These are phyloP conservation scores for Elaphurus davidianus DNA, from an alignment of 2,113 vertebrate genomes.

Conservation along the genomic window DNA sequence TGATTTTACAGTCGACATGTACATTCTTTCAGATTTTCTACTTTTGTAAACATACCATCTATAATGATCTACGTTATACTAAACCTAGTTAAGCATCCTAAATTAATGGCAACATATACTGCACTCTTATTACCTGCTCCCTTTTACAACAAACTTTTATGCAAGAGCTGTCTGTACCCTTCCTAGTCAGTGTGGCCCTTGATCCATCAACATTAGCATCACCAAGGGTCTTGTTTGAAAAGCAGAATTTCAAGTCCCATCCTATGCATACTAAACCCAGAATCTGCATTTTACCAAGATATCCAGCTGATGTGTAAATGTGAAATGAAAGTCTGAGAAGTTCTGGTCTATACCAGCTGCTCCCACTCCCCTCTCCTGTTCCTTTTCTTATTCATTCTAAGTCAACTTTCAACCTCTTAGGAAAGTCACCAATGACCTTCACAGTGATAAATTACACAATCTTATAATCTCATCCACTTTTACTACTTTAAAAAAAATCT, in stretches of 20 bases:
- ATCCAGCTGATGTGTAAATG: background rate
- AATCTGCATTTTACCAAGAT: background rate
- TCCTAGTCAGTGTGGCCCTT: background rate
- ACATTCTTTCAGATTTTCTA: background rate
- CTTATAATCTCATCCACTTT: background rate
- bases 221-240: background rate
- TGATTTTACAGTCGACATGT: background rate
- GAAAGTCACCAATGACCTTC: background rate
- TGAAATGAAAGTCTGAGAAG: background rate
- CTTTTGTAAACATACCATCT: background rate
- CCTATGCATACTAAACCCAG: background rate
- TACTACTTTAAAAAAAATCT: background rate
- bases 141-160: background rate
- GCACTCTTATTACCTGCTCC: background rate
- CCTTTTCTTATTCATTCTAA: background rate
- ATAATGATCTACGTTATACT: background rate
- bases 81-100: background rate
- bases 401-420: background rate
- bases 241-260: background rate
- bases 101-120: background rate
- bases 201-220: background rate
- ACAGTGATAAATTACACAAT: background rate
- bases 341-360: background rate
- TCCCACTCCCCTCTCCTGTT: background rate
- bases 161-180: background rate